Evolutionary conservation across 2,113 vertebrate genomes (phyloP), one percentile per base, ranked within the genome.

Genomic region (Gymnobelideus leadbeateri): DNA sequence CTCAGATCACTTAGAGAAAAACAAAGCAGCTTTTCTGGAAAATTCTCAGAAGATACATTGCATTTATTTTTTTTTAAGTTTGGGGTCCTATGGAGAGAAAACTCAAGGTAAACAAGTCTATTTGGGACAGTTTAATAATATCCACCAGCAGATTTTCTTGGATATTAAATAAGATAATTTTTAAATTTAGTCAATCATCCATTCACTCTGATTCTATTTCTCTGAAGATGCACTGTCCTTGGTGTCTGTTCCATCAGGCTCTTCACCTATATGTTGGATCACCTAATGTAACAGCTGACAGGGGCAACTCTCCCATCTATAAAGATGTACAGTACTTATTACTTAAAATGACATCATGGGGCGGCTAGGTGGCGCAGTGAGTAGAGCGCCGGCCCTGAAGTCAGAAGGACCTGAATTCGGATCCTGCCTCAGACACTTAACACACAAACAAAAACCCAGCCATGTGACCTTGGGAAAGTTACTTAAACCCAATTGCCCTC

Each of bases 1-100:
- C 24, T 53, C 91, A 24, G 84, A 92, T 95, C 21, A 46, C 91
- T 93, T 46, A 52, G 23, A 25, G 28, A 57, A 92, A 94, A 95
- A 10, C 8, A 77, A 0, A 91, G 0, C 28, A 77, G 31, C 21
- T 91, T 92, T 90, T 53, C 50, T 95, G 92, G 57, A 91, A 51
- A 57, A 49, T 96, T 94, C n/a, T 84, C 53, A 93, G 53, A 3
- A 47, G 93, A 95, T 21, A 9, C 28, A 95, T 89, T 11, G 68
- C 7, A 91, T 92, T 55, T 49, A 49, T 49, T 51, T 51, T 91
- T 51, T n/a, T 77, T n/a, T 19, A 43, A 7, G 19, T 84, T 84
- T 84, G 19, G n/a, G n/a, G n/a, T 84, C 68, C n/a, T 8, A 84
- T 8, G 16, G 19, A 84, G 68, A 43, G n/a, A 84, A 68, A 84